Base-by-base conservation (phyloP, 1,140 invertebrate genomes). In the Periplaneta americana region DNA sequence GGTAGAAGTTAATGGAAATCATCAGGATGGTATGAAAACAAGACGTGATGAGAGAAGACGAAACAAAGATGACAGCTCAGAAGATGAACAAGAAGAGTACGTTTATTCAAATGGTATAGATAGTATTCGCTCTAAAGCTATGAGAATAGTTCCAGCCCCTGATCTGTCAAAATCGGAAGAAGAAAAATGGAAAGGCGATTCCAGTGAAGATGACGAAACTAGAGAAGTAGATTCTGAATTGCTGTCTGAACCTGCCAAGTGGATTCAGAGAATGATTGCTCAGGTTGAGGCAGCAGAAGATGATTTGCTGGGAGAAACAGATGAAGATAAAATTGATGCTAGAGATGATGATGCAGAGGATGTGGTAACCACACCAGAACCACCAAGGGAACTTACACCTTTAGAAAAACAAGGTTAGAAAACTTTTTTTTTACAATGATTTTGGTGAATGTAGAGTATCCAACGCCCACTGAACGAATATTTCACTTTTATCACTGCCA, bases 341-440 rank as follows among this genome's bases (percentile, higher is more conserved):
- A 34, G 57, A 32, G 36, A 78, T 33, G 77, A 83, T 66, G n/a
- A 78, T 57, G 91, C 77, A 90, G 74, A 89, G 28, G 75, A 77
- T 28, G 31, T 88, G n/a, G 87, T 88, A 34, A 78, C 89, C 37
- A 88, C 88, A 8, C 88, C 90, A 81, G 84, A 87, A 33, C 87
- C 88, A 82, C 87, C 88, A 82, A 88, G 89, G 79, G 90, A 90
- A 83, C 84, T 93, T 11, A 91, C 91, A 74, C 87, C 89, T 13
- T 89, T 92, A 85, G 88, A 93, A 84, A 87, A 90, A 85, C 91
- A 93, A 91, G 91, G 92, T 92, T 85, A 82, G 33, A 13, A 39
- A n/a, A 75, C 31, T 75, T n/a, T n/a, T n/a, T n/a, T n/a, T n/a
- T n/a, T n/a, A n/a, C n/a, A n/a, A n/a, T n/a, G n/a, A n/a, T n/a